Evolutionary conservation across 2,113 vertebrate species (phyloP).

Genomic region (Urocitellus parryii): DNA sequence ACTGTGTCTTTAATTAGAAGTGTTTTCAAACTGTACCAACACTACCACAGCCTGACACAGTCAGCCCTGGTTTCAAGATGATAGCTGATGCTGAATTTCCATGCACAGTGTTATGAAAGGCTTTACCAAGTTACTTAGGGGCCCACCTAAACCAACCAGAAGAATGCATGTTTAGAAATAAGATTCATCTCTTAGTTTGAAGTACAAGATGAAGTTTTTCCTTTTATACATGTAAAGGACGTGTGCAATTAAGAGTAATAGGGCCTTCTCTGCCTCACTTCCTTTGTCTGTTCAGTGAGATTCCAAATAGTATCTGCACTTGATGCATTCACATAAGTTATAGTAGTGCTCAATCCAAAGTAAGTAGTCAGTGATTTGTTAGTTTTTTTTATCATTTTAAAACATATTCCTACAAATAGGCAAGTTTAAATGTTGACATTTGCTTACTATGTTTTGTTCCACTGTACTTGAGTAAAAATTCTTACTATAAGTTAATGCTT

Average conservation of each 20-base stretch:
- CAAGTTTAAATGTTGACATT: neutral
- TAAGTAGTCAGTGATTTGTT: neutral
- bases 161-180: neutral
- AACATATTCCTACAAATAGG: neutral
- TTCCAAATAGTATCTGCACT: neutral
- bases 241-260: neutral
- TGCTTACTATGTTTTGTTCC: neutral
- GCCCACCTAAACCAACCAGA: neutral
- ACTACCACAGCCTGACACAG: neutral
- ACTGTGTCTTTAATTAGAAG: constrained; percentile 1
- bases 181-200: neutral
- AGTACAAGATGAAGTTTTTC: neutral
- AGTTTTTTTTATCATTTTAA: neutral
- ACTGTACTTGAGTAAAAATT: neutral
- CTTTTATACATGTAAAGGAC: neutral
- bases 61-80: neutral
- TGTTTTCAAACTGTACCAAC: neutral
- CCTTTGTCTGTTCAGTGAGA: neutral
- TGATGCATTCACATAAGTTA: neutral
- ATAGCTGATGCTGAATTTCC: neutral
- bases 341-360: neutral
- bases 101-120: neutral
- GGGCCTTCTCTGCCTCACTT: neutral
- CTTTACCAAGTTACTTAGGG: neutral
- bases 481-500: neutral